These are phyloP conservation scores for Smithornis capensis DNA, from an alignment of 2,113 vertebrate genomes.

Conservation along the genomic window DNA sequence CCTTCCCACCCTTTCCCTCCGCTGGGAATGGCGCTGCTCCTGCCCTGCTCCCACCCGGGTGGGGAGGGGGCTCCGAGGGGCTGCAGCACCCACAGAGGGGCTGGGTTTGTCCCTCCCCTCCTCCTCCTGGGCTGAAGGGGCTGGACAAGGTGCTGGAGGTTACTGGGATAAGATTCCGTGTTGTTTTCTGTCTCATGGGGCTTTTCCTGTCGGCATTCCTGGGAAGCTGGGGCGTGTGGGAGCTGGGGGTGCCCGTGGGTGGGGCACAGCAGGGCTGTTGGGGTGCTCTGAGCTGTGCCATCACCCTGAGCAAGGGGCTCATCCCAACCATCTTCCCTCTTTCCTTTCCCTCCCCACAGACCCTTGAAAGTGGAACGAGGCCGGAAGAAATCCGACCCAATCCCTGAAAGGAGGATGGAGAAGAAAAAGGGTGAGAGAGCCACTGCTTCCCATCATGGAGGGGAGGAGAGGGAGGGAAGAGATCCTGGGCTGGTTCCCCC, in stretches of 20 bases:
- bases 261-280: neutral
- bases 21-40: neutral
- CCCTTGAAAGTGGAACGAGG: slow-evolving; percentile 81
- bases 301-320: neutral
- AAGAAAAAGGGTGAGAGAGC: slow-evolving; percentile 88
- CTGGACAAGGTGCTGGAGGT: neutral
- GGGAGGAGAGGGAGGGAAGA: neutral
- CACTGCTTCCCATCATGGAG: neutral
- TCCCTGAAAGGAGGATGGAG: slow-evolving; percentile 80
- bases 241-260: neutral
- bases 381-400: slow-evolving; percentile 81
- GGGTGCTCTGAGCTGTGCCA: rapidly evolving
- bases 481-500: neutral
- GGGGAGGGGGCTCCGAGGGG: neutral
- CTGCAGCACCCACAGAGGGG: neutral
- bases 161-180: neutral
- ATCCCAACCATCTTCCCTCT: neutral
- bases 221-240: neutral
- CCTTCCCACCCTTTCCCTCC: neutral
- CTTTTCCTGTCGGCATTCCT: neutral
- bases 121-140: neutral
- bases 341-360: slow-evolving; percentile 61
- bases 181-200: neutral
- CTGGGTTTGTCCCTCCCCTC: neutral
- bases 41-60: rapidly evolving